These are phyloP conservation scores for Xiphophorus couchianus DNA, from an alignment of 2,113 vertebrate species.

Conservation along the genomic window DNA sequence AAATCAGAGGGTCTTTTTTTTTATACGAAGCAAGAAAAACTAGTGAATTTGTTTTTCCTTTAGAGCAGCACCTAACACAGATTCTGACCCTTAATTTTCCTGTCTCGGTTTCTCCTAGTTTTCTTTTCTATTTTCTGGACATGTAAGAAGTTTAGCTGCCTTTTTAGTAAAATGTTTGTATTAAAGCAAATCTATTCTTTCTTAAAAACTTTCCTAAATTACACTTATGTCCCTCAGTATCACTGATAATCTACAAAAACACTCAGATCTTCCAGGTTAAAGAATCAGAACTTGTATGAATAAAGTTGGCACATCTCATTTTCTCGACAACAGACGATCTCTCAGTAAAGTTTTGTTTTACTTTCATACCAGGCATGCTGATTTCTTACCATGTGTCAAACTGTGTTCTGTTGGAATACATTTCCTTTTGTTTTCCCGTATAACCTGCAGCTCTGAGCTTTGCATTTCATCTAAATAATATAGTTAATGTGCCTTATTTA, in stretches of 20 bases:
- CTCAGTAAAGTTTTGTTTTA: neutral
- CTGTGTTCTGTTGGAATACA: neutral
- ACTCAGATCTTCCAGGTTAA: too few relatives aligned
- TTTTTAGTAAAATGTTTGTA: too few relatives aligned
- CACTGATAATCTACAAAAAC: too few relatives aligned
- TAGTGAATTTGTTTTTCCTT: neutral
- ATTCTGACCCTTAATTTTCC: too few relatives aligned
- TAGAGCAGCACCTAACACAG: too few relatives aligned
- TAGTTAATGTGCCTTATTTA: neutral
- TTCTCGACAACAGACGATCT: neutral
- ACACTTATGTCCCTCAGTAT: too few relatives aligned
- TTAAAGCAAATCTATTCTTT: too few relatives aligned
- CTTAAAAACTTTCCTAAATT: too few relatives aligned
- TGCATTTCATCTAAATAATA: neutral
- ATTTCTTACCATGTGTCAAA: neutral
- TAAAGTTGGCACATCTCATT: neutral
- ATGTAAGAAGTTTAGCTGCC: too few relatives aligned
- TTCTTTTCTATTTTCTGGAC: too few relatives aligned
- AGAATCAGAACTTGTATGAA: neutral
- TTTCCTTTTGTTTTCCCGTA: neutral
- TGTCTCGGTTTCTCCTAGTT: too few relatives aligned
- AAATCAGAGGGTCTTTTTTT: constrained; percentile 4
- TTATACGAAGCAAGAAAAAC: neutral
- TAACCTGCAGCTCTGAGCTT: neutral
- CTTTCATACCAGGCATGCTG: neutral